Evolutionary conservation across 2,797 vertebrate species (phyloP).

Genomic region (Coluber constrictor): DNA sequence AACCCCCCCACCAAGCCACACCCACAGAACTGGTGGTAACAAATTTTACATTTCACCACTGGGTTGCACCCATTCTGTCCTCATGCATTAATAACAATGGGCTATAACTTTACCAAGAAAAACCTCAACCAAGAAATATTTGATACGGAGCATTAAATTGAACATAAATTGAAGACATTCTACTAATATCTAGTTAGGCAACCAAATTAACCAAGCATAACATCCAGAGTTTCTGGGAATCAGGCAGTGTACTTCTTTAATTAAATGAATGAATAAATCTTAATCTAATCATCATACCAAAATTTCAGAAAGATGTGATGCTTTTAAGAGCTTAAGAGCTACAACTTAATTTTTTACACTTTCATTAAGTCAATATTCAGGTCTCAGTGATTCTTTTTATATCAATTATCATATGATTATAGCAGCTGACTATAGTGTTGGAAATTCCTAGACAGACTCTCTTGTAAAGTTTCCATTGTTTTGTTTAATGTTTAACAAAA

Average conservation of each 20-base stretch:
- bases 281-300: neutral
- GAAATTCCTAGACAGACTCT: neutral
- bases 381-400: neutral
- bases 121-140: neutral
- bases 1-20: too few species aligned
- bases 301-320: neutral
- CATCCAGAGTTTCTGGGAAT: neutral
- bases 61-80: neutral
- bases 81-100: neutral
- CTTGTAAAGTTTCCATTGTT: neutral
- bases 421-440: neutral
- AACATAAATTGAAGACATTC: neutral
- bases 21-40: too few species aligned
- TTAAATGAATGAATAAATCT: neutral
- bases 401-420: neutral
- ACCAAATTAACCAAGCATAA: neutral
- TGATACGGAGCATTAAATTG: neutral
- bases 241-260: neutral
- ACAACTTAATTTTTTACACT: neutral
- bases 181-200: neutral
- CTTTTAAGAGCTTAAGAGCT: neutral
- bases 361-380: neutral
- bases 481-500: neutral
- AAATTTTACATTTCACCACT: too few species aligned
- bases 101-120: neutral